These are phyloP conservation scores for Dendrolimus houi DNA, from an alignment of 2,888 invertebrate genomes.

Conservation along the genomic window DNA sequence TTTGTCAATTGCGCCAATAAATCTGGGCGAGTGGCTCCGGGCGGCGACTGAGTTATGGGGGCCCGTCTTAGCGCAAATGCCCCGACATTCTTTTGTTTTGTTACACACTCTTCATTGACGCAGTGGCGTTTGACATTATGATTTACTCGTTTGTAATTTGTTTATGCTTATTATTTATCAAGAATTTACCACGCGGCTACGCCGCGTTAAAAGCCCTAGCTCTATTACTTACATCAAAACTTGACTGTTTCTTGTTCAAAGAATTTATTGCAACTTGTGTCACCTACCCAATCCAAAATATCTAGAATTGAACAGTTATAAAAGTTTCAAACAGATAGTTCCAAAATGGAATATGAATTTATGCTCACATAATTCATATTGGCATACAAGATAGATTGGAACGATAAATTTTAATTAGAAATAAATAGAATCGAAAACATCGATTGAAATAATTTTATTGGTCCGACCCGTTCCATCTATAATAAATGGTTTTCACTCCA, in stretches of 20 bases:
- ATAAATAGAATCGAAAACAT: conserved; percentile 44
- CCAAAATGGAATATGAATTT: neutral
- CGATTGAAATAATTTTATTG: conserved; percentile 48
- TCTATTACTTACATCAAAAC: too few relatives aligned
- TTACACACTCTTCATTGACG: conserved; percentile 9
- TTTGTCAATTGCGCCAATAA: conserved; percentile 77
- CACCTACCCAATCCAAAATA: too few relatives aligned
- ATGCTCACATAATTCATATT: conserved; percentile 9
- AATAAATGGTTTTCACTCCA: conserved; percentile 46
- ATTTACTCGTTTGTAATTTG: neutral
- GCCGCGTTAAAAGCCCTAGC: too few relatives aligned
- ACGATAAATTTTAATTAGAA: conserved; percentile 42
- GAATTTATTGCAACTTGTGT: too few relatives aligned
- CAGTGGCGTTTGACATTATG: neutral
- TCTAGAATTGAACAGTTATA: too few relatives aligned
- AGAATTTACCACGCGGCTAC: too few relatives aligned
- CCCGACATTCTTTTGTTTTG: conserved; percentile 63
- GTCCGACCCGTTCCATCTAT: conserved; percentile 36
- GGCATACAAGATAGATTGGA: conserved; percentile 15
- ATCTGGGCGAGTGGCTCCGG: conserved; percentile 53
- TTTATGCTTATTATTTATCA: too few relatives aligned
- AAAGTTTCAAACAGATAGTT: too few relatives aligned
- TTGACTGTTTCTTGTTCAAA: too few relatives aligned
- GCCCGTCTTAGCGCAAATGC: conserved; percentile 57
- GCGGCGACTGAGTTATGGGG: conserved; percentile 54